phyloP scores from a whole-genome alignment of 2,888 invertebrate species.

The Tinea pellionella region DNA sequence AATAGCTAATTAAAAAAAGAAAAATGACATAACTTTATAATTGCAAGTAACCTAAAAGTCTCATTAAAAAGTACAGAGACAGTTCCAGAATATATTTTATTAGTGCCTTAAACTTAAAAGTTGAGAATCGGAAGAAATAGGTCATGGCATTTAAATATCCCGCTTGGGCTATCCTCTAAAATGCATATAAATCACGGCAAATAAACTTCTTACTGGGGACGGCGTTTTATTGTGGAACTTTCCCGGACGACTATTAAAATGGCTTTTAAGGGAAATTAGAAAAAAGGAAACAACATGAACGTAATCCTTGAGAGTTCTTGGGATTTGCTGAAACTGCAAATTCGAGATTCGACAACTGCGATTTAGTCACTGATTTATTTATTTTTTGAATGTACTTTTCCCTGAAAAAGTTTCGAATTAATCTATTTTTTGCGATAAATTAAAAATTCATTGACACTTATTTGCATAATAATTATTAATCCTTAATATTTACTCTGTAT shows the following conservation, averaged over 20 bases:
- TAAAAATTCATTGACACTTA: too few species aligned
- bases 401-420: too few species aligned
- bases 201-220: constrained; percentile 29
- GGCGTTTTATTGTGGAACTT: constrained; percentile 30
- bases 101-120: constrained; percentile 20
- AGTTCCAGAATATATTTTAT: constrained; percentile 12
- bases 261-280: constrained; percentile 27
- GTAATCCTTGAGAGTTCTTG: constrained; percentile 19
- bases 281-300: constrained; percentile 20
- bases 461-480: too few species aligned
- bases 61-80: constrained; percentile 1
- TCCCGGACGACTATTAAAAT: constrained; percentile 23
- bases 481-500: too few species aligned
- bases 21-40: background rate
- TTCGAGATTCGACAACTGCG: background rate
- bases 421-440: too few species aligned
- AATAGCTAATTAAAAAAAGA: too few species aligned
- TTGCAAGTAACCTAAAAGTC: constrained; percentile 2
- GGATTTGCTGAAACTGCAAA: constrained; percentile 6
- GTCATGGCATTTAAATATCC: constrained; percentile 35
- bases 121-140: constrained; percentile 28
- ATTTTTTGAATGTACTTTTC: background rate
- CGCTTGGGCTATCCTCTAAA: constrained; percentile 31
- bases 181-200: constrained; percentile 40
- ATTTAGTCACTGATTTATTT: background rate